Evolutionary conservation across 2,113 vertebrate genomes (phyloP), one percentile per base, ranked within the genome.

Genomic region (Dasyprocta punctata): DNA sequence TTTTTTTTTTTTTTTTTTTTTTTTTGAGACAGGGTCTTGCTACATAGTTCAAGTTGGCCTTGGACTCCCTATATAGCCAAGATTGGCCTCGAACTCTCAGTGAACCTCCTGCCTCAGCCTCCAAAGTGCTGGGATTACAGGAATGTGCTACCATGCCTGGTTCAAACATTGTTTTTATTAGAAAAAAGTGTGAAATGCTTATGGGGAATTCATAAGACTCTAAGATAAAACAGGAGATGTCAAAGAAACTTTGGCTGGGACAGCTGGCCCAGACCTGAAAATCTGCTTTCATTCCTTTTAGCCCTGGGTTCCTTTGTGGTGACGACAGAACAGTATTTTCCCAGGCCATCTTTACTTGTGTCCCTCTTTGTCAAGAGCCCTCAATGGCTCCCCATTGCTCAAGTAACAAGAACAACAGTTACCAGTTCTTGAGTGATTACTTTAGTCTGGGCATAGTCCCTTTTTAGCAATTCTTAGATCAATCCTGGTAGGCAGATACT

Each of bases 401-500:
- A 78, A 82, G 63, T 67, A 80, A 54, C 26, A 94, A 60, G 63
- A 84, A 33, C 13, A 14, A 47, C n/a, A 54, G 9, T 69, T 84
- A 33, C 54, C n/a, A 93, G 69, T 77, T 91, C 60, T 84, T 86
- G 60, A 89, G 30, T 47, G 41, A 47, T 75, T 89, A 8, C 58
- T 67, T 94, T 75, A 86, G 38, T 38, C 47, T 69, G 85, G 24
- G 49, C 30, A 1, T 26, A 75, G 44, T n/a, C 11, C 54, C 38
- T 89, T 85, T 90, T 36, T 86, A n/a, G 71, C 63, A 92, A 81
- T 92, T 54, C 58, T 92, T 67, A 89, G 49, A 83, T 94, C 49
- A 56, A 65, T 10, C 8, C 33, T 94, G 47, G 36, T 69, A 65
- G 61, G 67, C 28, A 56, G 84, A 30, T 65, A 33, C 12, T 78